Percentiles rank a stretch among this genome's conserved stretches.
Conservation (phyloP, 2,113 vertebrate species). For the Suncus etruscus region DNA sequence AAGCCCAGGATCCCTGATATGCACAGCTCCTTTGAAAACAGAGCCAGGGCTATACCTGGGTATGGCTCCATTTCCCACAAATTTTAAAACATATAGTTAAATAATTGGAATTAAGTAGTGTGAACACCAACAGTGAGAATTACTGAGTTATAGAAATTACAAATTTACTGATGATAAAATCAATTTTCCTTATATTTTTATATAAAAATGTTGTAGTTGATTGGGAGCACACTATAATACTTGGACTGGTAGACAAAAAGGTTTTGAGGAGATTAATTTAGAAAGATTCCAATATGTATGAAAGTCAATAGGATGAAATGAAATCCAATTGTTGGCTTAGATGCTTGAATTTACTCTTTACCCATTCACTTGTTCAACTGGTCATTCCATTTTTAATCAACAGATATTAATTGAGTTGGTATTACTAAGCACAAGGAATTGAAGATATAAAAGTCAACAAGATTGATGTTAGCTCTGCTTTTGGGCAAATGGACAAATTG, state of each 20-base stretch:
- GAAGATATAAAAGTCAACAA: neutral
- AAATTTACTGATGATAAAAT: too few relatives aligned
- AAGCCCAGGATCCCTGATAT: too few relatives aligned
- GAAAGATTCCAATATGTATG: neutral
- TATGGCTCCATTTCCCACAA: too few relatives aligned
- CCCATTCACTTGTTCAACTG: neutral
- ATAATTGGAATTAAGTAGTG: too few relatives aligned
- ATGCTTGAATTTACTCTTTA: neutral
- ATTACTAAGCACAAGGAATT: neutral
- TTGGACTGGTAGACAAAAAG: neutral
- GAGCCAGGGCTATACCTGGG: too few relatives aligned
- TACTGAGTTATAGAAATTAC: too few relatives aligned
- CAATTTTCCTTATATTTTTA: neutral
- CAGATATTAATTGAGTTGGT: neutral
- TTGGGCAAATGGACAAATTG: neutral
- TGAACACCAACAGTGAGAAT: too few relatives aligned
- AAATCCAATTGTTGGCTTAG: neutral
- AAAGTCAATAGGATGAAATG: conserved; percentile 7
- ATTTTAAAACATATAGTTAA: too few relatives aligned
- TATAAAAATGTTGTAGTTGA: too few relatives aligned
- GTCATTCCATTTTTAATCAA: neutral
- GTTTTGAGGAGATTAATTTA: neutral
- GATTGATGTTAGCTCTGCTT: neutral
- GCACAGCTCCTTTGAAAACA: too few relatives aligned
- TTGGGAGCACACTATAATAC: neutral